These are phyloP conservation scores for Rhombomys opimus DNA, from an alignment of 2,113 vertebrate species.

Conservation along the genomic window DNA sequence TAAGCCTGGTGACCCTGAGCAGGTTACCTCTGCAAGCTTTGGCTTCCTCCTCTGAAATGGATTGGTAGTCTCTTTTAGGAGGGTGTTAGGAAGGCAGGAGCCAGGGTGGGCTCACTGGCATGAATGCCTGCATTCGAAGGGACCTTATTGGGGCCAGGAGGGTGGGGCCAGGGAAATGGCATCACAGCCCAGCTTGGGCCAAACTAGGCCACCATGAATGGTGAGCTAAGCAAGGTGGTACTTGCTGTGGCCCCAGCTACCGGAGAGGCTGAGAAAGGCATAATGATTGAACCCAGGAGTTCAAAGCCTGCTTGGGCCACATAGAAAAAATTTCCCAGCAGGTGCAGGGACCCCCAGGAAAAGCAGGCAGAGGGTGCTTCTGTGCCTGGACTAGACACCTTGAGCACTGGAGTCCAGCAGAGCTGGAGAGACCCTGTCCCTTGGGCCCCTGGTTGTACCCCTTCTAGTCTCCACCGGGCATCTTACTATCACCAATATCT, in stretches of 20 bases:
- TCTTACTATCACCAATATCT: neutral
- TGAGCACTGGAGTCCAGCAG: neutral
- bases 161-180: neutral
- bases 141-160: neutral
- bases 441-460: neutral
- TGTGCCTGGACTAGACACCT: neutral
- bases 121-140: neutral
- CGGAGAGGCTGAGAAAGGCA: neutral
- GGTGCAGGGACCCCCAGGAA: neutral
- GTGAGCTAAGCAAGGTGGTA: neutral
- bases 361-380: neutral
- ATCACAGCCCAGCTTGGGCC: neutral
- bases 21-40: neutral
- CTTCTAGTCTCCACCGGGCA: neutral
- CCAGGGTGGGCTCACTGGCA: neutral
- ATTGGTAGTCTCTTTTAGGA: neutral
- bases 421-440: neutral
- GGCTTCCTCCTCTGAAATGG: neutral
- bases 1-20: neutral
- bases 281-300: neutral
- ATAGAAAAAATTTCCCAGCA: neutral
- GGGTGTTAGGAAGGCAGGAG: neutral
- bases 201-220: neutral
- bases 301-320: neutral
- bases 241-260: neutral